phyloP scores from a whole-genome alignment of 1,140 invertebrate species.

The Hylaeus volcanicus region DNA sequence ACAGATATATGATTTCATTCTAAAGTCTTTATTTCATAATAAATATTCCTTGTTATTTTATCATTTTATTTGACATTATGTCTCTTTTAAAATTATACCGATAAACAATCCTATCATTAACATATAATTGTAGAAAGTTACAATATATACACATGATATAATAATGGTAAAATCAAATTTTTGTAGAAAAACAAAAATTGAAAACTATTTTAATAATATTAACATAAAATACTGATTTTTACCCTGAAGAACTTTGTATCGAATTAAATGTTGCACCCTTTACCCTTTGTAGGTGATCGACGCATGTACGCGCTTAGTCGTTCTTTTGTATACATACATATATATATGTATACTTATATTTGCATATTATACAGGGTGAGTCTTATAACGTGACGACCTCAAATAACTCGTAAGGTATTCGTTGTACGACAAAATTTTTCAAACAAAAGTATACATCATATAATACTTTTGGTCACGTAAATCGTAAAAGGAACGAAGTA shows the following conservation, averaged over 20 bases:
- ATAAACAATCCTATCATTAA: slow-evolving; percentile 24
- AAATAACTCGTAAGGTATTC: no score
- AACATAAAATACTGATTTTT: slow-evolving; percentile 29
- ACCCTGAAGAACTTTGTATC: not conserved
- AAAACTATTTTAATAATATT: not conserved
- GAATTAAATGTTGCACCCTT: slow-evolving; percentile 3
- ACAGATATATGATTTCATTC: not conserved
- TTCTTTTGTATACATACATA: no score
- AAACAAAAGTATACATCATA: not conserved
- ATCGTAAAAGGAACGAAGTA: slow-evolving; percentile 17
- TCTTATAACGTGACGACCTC: no score
- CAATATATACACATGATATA: slow-evolving; percentile 22
- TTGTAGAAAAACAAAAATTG: not conserved
- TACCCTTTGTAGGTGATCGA: not conserved
- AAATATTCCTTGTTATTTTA: slow-evolving; percentile 19
- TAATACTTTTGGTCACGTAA: slow-evolving; percentile 29
- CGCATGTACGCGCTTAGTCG: no score
- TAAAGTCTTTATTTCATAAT: slow-evolving; percentile 32
- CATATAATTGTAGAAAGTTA: slow-evolving; percentile 25
- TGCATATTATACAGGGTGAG: no score
- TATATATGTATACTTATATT: no score
- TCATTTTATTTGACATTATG: slow-evolving; percentile 9
- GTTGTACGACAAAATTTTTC: no score
- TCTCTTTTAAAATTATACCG: slow-evolving; percentile 26
- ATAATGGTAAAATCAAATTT: slow-evolving; percentile 7